Evolutionary conservation across 2,797 vertebrate genomes (phyloP).

Genomic region (Echeneis naucrates): DNA sequence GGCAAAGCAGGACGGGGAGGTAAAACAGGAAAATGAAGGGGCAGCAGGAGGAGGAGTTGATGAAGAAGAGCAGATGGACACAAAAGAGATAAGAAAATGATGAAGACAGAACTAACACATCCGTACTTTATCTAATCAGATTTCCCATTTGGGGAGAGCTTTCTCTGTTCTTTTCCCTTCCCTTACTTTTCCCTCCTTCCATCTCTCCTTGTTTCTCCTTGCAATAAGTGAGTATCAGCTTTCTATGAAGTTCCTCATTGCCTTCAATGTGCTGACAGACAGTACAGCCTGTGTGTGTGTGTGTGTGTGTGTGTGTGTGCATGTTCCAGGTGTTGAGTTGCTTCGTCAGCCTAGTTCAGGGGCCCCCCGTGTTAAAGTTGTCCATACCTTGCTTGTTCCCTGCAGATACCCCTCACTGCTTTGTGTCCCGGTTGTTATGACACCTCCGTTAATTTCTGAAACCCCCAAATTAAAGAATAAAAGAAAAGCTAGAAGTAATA

Average conservation of each 20-base stretch:
- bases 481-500: slow-evolving; percentile 29
- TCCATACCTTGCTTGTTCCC: slow-evolving; percentile 23
- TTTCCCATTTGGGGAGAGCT: slow-evolving; percentile 46
- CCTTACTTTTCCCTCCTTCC: slow-evolving; percentile 26
- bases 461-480: slow-evolving; percentile 29
- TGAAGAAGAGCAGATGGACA: slow-evolving; percentile 77
- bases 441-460: slow-evolving; percentile 9
- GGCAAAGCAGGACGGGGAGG: slow-evolving; percentile 50
- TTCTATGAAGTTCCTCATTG: slow-evolving; percentile 28
- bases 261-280: slow-evolving; percentile 41
- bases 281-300: slow-evolving; percentile 16
- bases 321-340: slow-evolving; percentile 47
- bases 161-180: slow-evolving; percentile 1
- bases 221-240: slow-evolving; percentile 32
- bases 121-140: slow-evolving; percentile 59
- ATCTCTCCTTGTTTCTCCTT: background rate
- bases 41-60: slow-evolving; percentile 63
- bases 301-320: background rate
- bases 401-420: slow-evolving; percentile 10
- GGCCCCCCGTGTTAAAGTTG: slow-evolving; percentile 8
- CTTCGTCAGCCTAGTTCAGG: slow-evolving; percentile 8
- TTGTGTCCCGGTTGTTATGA: slow-evolving; percentile 4
- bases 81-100: slow-evolving; percentile 64
- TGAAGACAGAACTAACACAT: slow-evolving; percentile 57
- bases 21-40: slow-evolving; percentile 47